Percentiles rank a stretch among this genome's conserved stretches.
These are phyloP conservation scores for Phataginus tricuspis DNA, from an alignment of 2,797 vertebrate species.

Conservation along the genomic window DNA sequence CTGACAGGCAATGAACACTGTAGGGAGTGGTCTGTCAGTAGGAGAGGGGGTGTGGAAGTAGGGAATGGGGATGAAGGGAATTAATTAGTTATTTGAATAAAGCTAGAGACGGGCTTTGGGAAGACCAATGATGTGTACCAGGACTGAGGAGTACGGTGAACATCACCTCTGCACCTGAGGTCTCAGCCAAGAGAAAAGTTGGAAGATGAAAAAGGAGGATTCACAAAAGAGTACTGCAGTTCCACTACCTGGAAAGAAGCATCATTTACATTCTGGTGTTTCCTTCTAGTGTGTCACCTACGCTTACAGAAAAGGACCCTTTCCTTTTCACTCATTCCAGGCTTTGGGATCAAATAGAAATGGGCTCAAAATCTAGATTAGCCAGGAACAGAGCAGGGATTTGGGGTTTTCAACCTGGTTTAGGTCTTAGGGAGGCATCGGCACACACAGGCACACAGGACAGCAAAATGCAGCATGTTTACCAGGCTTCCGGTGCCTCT, in stretches of 20 bases:
- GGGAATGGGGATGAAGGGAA: not conserved
- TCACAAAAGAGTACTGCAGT: not conserved
- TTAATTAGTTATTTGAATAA: not conserved
- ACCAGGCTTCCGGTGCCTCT: too few relatives aligned
- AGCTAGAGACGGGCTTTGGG: not conserved
- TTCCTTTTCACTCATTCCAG: not conserved
- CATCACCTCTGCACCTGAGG: not conserved
- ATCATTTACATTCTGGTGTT: not conserved
- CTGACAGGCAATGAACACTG: not conserved
- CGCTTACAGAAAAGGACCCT: not conserved
- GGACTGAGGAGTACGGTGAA: not conserved
- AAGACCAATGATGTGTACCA: not conserved
- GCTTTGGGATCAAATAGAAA: not conserved
- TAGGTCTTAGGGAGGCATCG: too few relatives aligned
- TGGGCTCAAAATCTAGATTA: not conserved
- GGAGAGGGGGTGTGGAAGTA: not conserved
- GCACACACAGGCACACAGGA: too few relatives aligned
- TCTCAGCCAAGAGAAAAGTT: not conserved
- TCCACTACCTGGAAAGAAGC: not conserved
- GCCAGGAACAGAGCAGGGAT: too few relatives aligned
- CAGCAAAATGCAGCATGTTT: too few relatives aligned
- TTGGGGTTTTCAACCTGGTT: too few relatives aligned
- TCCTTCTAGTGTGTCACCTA: not conserved
- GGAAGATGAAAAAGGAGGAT: not conserved
- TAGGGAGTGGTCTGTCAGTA: too few relatives aligned